A percentile compares a stretch with the other conserved stretches of the same genome.
phyloP scores from a whole-genome alignment of 2,113 vertebrate species.

The Callionymus lyra region DNA sequence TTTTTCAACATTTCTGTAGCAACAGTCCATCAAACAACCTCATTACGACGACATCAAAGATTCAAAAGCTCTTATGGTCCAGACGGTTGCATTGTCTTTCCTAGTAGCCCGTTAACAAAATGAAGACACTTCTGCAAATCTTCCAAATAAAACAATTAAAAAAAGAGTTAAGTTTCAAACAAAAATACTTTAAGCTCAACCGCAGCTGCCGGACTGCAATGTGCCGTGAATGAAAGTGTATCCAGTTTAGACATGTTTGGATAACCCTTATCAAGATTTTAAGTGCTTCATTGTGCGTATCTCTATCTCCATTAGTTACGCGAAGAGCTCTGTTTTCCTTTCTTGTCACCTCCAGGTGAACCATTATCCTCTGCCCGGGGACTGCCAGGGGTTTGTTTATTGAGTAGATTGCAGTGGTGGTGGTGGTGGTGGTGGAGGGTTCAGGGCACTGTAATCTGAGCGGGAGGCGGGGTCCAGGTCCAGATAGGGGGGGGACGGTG shows the following conservation, averaged over 20 bases:
- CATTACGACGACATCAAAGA: too few relatives aligned
- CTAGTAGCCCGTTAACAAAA: too few relatives aligned
- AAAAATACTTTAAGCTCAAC: neutral
- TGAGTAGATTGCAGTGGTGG: constrained; percentile 42
- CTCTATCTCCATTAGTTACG: constrained; percentile 51
- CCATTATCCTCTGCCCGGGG: constrained; percentile 54
- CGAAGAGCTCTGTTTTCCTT: constrained; percentile 62
- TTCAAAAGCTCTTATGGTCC: too few relatives aligned
- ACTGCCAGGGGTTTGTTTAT: constrained; percentile 52
- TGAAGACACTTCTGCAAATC: too few relatives aligned
- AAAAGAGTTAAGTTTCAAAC: too few relatives aligned
- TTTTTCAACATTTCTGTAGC: too few relatives aligned
- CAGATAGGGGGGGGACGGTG: constrained; percentile 25
- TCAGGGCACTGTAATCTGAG: constrained; percentile 8
- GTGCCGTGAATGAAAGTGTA: constrained; percentile 17
- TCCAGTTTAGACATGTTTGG: constrained; percentile 41
- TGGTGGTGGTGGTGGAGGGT: too few relatives aligned
- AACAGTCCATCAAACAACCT: too few relatives aligned
- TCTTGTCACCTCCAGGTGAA: constrained; percentile 62
- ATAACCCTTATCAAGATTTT: constrained; percentile 53
- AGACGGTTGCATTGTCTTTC: too few relatives aligned
- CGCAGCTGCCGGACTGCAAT: constrained; percentile 1
- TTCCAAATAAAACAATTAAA: too few relatives aligned
- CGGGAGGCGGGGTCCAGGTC: constrained; percentile 11
- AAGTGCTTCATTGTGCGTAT: constrained; percentile 51